Conservation (phyloP, 2,113 vertebrate species). For the Sciurus niger region DNA sequence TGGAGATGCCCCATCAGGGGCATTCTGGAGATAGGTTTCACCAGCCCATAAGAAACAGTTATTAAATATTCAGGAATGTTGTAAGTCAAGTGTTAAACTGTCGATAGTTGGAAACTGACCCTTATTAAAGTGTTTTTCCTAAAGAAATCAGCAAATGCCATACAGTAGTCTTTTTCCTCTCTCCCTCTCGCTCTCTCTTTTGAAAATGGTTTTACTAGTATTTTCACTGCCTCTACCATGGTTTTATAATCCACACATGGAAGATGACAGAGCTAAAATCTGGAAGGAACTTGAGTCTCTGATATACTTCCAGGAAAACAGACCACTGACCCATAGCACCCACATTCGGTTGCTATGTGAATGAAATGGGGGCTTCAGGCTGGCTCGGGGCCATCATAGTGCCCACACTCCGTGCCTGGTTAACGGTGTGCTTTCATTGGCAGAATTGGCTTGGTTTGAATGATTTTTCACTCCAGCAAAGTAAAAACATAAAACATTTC, state of each 20-base stretch:
- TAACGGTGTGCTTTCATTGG: background rate
- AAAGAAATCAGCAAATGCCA: background rate
- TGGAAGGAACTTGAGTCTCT: background rate
- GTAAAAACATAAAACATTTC: background rate
- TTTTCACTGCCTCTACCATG: background rate
- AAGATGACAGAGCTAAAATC: background rate
- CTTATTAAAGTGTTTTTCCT: background rate
- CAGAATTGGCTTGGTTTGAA: background rate
- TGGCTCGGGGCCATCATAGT: background rate
- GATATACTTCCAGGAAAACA: background rate
- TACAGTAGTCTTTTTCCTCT: background rate
- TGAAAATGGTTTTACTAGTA: background rate
- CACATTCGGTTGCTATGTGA: background rate
- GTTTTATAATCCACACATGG: background rate
- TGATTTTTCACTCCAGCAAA: background rate
- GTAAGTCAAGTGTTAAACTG: background rate
- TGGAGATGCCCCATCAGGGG: background rate
- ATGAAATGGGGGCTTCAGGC: background rate
- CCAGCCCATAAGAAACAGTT: background rate
- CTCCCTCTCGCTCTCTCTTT: background rate
- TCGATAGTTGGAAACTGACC: background rate
- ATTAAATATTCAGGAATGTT: background rate
- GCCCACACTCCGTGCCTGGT: background rate
- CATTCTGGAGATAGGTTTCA: background rate
- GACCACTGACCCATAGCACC: background rate